Base-by-base conservation (phyloP, 1,140 invertebrate genomes). In the Atta colombica region DNA sequence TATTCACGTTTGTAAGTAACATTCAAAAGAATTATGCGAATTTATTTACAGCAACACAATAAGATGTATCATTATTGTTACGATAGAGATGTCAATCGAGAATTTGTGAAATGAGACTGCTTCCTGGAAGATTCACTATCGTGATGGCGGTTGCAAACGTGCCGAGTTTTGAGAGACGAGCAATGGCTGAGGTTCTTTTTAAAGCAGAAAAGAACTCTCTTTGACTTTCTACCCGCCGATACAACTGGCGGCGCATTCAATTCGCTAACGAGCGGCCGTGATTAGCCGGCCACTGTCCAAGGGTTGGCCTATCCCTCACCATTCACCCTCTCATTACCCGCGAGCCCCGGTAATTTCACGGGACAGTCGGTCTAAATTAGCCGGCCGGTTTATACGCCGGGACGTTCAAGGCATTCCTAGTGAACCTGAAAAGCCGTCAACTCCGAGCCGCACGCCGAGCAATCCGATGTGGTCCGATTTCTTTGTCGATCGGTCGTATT, bases 351-450 rank as follows among this genome's bases (percentile, higher is more conserved):
- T 93, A 93, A 95, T 95, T 95, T 95, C 87, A 92, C 92, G 91
- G 93, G 93, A 94, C 92, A 94, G 93, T 94, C 93, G 91, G 80
- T 93, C 93, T 91, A 93, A 94, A 94, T 94, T 91, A 92, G 91
- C 84, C 86, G 85, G 87, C 86, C 91, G 85, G 86, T 92, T 92
- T 91, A 87, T 91, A 91, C 87, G 87, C 58, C 31, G 82, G 45
- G 72, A 90, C 88, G 88, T 87, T 74, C 63, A 63, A 71, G 84
- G 82, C 89, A 90, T 90, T 90, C 71, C 72, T 77, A 90, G 77
- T 78, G 81, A 77, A 88, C 60, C 75, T 81, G 89, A 88, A 90
- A 90, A 88, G 81, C 72, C 72, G 89, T 90, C 89, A 89, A 90
- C 85, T 53, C 72, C 63, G 60, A 87, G 55, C 66, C 21, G 25